phyloP scores from a whole-genome alignment of 1,140 invertebrate genomes.

The Drosophila yakuba region DNA sequence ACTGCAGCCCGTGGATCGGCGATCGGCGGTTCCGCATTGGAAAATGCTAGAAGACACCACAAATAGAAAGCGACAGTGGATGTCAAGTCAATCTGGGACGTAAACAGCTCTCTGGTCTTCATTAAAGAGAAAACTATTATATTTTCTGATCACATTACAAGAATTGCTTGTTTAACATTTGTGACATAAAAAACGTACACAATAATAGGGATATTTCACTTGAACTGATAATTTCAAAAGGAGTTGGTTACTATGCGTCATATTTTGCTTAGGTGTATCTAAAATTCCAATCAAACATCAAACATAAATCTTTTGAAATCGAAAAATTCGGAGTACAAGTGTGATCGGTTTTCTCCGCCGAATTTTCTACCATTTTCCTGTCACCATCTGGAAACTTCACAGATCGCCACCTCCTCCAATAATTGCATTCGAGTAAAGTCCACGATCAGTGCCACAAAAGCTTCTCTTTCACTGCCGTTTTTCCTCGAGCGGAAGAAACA shows the following conservation, averaged over 20 bases:
- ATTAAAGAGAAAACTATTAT: too few relatives aligned
- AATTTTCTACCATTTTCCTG: neutral
- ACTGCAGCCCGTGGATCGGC: constrained; percentile 35
- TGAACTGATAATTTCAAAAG: too few relatives aligned
- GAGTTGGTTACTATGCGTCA: too few relatives aligned
- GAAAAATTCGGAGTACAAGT: too few relatives aligned
- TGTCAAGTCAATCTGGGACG: constrained; percentile 31
- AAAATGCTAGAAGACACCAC: constrained; percentile 49
- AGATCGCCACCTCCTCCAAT: neutral
- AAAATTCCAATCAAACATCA: too few relatives aligned
- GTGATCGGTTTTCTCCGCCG: neutral
- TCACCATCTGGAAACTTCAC: neutral
- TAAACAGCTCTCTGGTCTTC: neutral
- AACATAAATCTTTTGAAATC: too few relatives aligned
- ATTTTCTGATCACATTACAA: too few relatives aligned
- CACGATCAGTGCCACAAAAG: constrained; percentile 23
- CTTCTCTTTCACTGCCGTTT: constrained; percentile 46
- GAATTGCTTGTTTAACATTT: too few relatives aligned
- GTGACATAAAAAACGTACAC: too few relatives aligned
- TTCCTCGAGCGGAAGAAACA: constrained; percentile 25
- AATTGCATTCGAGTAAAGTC: constrained; percentile 54
- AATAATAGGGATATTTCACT: too few relatives aligned
- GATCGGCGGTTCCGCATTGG: constrained; percentile 28
- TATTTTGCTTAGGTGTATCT: too few relatives aligned
- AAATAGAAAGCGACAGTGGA: constrained; percentile 27